Base-by-base conservation (phyloP, 2,113 vertebrate genomes). In the Morone chrysops region DNA sequence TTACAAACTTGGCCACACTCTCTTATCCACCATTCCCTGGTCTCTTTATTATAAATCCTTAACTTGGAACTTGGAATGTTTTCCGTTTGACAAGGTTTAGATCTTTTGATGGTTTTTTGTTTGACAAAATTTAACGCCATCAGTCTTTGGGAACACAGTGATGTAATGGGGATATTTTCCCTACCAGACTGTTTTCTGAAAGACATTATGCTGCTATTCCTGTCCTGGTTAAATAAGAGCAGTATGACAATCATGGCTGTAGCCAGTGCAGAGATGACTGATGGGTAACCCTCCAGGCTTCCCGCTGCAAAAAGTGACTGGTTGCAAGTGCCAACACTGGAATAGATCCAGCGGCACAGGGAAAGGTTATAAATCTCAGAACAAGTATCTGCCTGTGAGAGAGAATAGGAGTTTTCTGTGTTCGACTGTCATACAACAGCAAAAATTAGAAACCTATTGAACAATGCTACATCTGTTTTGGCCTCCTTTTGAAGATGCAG, bases 181-280 rank as follows among this genome's bases (percentile, higher is more conserved):
- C 47, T 9, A 18, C 73, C 72, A 57, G 57, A 54, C 74, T 83
- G 75, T 89, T 89, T 92, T 87, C 70, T 89, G 71, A 85, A 82
- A 72, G 75, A 78, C 70, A 87, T 87, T 82, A 82, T 53, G 60
- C 41, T 69, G 82, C 80, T 89, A 87, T 92, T 92, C 77, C 47
- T 53, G 86, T 86, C 82, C 68, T 70, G 53, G 40, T 90, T 66
- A 83, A 92, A 90, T 74, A 92, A 83, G 84, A 89, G 60, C 75
- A 79, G 62, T 45, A 65, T 77, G 82, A 81, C 43, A 18, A 80
- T 54, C 51, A 17, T 50, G 60, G 70, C 54, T 63, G 72, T 18
- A 81, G 60, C 56, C 65, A 75, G 54, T 48, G 31, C 80, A 70
- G 54, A 70, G 70, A 87, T 89, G 87, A 93, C 73, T 85, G 86